Base-by-base conservation (phyloP, 2,797 vertebrate genomes). In the Emydoidea blandingii region DNA sequence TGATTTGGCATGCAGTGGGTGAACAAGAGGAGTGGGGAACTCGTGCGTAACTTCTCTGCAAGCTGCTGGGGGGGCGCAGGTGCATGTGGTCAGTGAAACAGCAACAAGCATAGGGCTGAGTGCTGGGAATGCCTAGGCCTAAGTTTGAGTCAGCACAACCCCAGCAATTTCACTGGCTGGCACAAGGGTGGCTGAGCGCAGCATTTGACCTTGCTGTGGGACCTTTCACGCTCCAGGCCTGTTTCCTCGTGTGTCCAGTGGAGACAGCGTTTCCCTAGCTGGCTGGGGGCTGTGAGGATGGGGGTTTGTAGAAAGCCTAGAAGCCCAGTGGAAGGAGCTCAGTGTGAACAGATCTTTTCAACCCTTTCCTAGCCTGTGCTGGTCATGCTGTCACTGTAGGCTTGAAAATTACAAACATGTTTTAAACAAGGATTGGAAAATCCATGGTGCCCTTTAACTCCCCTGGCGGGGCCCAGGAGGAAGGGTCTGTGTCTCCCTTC, bases 331-430 rank as follows among this genome's bases (percentile, higher is more conserved):
- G 29, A 31, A 34, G 31, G 59, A n/a, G 81, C 88, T 37, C 3
- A 0, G 72, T 41, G 68, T 18, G 54, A 25, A 41, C 0, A 1
- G 65, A 90, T 19, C 59, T 27, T 27, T 5, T 21, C 21, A 3
- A 10, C 37, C 1, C 59, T 53, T 27, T 50, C 12, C n/a, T 41
- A 3, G 15, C 49, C 41, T 0, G 0, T 0, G 1, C 12, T 8
- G 18, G 44, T 6, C 18, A 37, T 49, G 37, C 0, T 6, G 37
- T 59, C 29, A 59, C 59, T 15, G 79, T 81, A 50, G 18, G 4
- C 21, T 84, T 78, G 21, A 59, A 85, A 44, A 80, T 0, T 23
- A 50, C n/a, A 0, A 59, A 23, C 57, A 12, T 31, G n/a, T 65
- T 92, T 91, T 59, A 21, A 52, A 1, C 34, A 34, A 16, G 1